Evolutionary conservation across 2,113 vertebrate genomes (phyloP).

Genomic region (Odocoileus virginianus): DNA sequence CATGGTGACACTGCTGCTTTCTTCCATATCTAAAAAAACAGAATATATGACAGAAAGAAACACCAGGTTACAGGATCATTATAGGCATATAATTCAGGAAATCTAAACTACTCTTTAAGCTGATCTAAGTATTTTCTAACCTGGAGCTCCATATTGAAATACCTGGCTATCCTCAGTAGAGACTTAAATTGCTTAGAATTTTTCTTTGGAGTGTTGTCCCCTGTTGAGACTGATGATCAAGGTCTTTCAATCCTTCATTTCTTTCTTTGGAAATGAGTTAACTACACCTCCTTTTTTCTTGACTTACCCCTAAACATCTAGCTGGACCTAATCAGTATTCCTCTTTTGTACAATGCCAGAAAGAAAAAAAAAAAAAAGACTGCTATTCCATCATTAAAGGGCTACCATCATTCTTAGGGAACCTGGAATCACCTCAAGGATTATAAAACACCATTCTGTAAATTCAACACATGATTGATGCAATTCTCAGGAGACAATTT

Average conservation of each 20-base stretch:
- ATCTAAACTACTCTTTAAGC: not conserved
- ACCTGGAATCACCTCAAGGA: not conserved
- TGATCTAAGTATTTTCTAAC: not conserved
- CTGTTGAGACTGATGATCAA: not conserved
- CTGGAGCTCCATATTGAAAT: not conserved
- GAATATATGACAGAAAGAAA: not conserved
- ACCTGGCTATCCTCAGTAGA: not conserved
- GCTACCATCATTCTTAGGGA: not conserved
- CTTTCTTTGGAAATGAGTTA: not conserved
- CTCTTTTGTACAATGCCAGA: not conserved
- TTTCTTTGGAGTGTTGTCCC: not conserved
- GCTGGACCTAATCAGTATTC: not conserved
- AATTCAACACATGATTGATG: not conserved
- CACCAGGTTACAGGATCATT: not conserved
- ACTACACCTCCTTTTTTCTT: not conserved
- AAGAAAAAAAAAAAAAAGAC: not conserved
- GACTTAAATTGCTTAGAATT: not conserved
- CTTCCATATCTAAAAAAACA: slow-evolving; percentile 89
- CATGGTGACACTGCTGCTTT: slow-evolving; percentile 84
- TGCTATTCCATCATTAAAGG: not conserved
- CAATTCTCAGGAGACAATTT: slow-evolving; percentile 30
- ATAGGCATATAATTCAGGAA: not conserved
- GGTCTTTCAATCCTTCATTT: not conserved
- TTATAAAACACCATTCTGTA: not conserved
- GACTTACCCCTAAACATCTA: not conserved